Base-by-base conservation (phyloP, 2,113 vertebrate genomes). In the Thalassarche chlororhynchos region DNA sequence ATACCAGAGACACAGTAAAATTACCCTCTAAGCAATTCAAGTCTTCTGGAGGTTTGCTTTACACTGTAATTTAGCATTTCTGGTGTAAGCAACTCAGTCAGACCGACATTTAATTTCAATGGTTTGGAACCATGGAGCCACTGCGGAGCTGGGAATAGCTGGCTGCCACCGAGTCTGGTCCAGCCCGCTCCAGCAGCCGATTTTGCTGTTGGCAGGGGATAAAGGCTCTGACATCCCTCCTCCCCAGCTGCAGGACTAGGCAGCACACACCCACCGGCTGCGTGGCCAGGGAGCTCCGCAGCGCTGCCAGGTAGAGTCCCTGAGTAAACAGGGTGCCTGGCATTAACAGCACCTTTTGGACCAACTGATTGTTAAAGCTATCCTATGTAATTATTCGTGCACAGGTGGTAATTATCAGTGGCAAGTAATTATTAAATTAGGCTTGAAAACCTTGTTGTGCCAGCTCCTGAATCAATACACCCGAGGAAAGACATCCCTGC, bases 41-140 rank as follows among this genome's bases (percentile, higher is more conserved):
- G 47, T 66, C 72, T 83, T 91, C 78, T 52, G 13, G 76, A 83
- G 75, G 66, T 77, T 97, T 94, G 38, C 15, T 93, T 72, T 91
- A 91, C 82, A 84, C 78, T 94, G 71, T 90, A 97, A 97, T 97
- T 95, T 96, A 84, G 62, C 62, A 68, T 96, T 96, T 74, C 89
- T 93, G 28, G 84, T 75, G 68, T 58, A 97, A 97, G 88, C 62
- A 91, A 7, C 62, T 90, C 52, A 38, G 75, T 66, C 60, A 94
- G 81, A 85, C 87, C 6, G 5, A 55, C 44, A 40, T 81, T 84
- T 90, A 91, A 91, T 91, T 94, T 76, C 1, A 0, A 29, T 95
- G 93, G 87, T 81, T 94, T 95, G 89, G 72, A 96, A 52, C 65
- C 2, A 0, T 7, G 38, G 89, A 93, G 68, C 62, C 58, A 42